Evolutionary conservation across 2,113 vertebrate species (phyloP).

Genomic region (Myotis brandtii): DNA sequence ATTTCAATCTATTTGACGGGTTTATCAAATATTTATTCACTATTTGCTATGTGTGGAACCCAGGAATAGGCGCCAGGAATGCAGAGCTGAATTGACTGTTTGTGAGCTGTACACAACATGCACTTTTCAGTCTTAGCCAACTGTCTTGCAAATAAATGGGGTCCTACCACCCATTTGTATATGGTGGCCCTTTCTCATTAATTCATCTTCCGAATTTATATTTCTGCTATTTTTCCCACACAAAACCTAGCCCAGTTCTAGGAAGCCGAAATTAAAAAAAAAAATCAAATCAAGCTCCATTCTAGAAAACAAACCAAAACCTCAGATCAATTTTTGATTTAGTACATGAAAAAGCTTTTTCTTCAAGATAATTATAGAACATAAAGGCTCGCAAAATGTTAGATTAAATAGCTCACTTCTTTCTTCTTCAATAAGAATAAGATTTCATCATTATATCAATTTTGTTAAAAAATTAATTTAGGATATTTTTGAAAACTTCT

Average conservation of each 20-base stretch:
- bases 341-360: not conserved
- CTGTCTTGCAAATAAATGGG: not conserved
- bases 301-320: constrained; percentile 5
- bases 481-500: not conserved
- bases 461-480: not conserved
- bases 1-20: not conserved
- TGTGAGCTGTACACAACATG: not conserved
- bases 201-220: not conserved
- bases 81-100: not conserved
- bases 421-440: constrained; percentile 12
- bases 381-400: not conserved
- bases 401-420: not conserved
- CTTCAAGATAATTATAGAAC: not conserved
- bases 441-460: not conserved
- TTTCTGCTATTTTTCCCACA: not conserved
- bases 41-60: not conserved
- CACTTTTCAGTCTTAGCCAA: not conserved
- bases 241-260: not conserved
- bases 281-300: not conserved
- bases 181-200: not conserved
- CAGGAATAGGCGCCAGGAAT: not conserved
- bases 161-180: not conserved
- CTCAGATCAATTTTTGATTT: not conserved
- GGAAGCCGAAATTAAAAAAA: not conserved
- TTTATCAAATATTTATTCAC: constrained; percentile 7